Base-by-base conservation (phyloP, 1,140 invertebrate species). In the Brachionus calyciflorus region DNA sequence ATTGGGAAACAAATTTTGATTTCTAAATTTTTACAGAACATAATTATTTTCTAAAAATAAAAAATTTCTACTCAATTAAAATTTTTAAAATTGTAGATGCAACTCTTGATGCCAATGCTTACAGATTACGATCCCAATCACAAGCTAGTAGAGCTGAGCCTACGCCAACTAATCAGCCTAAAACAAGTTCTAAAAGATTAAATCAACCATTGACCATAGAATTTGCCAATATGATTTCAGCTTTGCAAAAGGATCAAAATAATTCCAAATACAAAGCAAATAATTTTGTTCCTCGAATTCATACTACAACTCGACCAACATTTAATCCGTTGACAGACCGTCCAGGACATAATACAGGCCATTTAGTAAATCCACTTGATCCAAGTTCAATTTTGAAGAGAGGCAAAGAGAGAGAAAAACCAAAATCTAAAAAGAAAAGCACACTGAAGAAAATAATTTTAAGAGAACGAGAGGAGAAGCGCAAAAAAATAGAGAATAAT, bases 391-490 rank as follows among this genome's bases (percentile, higher is more conserved):
- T 26, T n/a, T 10, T 30, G 14, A 85, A 83, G 77, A 65, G 84
- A 55, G 84, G 84, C 24, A 85, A 85, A 77, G 84, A 85, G 77
- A 80, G 84, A 60, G 84, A 85, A 79, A 80, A 78, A 6, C 82
- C 82, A 10, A 84, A 83, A 79, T 49, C 79, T 6, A 84, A 84
- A 78, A 84, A 85, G 78, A 83, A 83, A n/a, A 84, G 82, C 77
- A 81, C 82, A 19, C 77, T 84, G n/a, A 84, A 83, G 77, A 83
- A 55, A 80, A 83, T 85, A 5, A 85, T 85, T 57, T 75, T 85
- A 24, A 84, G 84, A 78, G 84, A 85, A 78, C 77, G 83, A 41
- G 83, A 85, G 78, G 82, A 84, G 75, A 83, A 83, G 77, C 84
- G 84, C 55, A 79, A 81, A 48, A 41, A 55, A 40, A 48, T 14